These are phyloP conservation scores for Pantherophis vulpinus DNA, from an alignment of 2,797 vertebrate species.

Conservation along the genomic window DNA sequence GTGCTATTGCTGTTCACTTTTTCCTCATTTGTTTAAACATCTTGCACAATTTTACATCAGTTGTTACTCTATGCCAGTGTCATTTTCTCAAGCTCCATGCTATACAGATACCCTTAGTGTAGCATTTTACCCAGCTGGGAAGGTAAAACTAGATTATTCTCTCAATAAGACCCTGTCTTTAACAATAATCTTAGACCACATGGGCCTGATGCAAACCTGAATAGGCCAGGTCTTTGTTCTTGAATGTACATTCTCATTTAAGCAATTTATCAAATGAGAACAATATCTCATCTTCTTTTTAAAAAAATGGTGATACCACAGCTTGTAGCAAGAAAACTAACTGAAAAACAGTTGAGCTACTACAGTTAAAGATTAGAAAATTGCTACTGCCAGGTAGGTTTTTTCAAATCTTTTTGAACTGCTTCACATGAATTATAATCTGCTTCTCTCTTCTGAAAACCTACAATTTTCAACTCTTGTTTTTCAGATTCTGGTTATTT, in stretches of 20 bases:
- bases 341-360: neutral
- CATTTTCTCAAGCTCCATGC: neutral
- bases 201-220: neutral
- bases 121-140: neutral
- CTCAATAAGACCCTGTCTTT: neutral
- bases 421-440: neutral
- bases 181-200: neutral
- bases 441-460: neutral
- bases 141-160: neutral
- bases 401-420: neutral
- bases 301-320: neutral
- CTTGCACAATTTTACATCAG: neutral
- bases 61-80: neutral
- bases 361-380: neutral
- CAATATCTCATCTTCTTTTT: neutral
- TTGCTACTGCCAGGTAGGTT: neutral
- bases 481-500: neutral
- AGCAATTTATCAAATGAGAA: neutral
- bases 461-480: neutral
- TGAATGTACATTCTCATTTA: neutral
- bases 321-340: neutral
- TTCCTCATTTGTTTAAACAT: neutral
- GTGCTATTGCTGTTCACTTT: too few relatives aligned
- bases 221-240: neutral
- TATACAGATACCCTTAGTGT: neutral